phyloP scores from a whole-genome alignment of 1,140 invertebrate genomes.

The Harpegnathos saltator region DNA sequence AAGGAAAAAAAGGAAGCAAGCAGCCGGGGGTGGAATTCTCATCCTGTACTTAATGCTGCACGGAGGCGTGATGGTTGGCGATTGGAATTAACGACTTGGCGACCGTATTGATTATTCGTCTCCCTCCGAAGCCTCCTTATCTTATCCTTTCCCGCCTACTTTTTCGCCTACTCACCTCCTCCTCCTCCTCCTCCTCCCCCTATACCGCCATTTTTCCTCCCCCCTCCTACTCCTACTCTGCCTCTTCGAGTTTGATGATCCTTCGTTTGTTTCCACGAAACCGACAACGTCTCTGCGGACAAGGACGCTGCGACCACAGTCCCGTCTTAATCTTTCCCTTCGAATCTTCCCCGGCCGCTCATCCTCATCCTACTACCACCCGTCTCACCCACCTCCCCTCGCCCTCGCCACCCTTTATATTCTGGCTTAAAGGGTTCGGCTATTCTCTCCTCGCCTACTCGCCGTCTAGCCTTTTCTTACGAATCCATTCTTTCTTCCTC shows the following conservation, averaged over 20 bases:
- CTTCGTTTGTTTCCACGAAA: constrained; percentile 48
- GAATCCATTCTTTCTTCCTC: constrained; percentile 39
- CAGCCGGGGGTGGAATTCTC: constrained; percentile 60
- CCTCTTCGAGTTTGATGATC: constrained; percentile 38
- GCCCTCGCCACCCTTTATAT: constrained; percentile 28
- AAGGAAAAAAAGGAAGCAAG: constrained; percentile 6
- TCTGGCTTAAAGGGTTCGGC: constrained; percentile 44
- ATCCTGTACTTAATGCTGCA: constrained; percentile 74
- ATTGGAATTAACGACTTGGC: constrained; percentile 83
- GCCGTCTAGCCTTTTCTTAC: constrained; percentile 24
- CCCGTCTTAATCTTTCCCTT: constrained; percentile 50
- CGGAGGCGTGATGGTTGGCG: constrained; percentile 79
- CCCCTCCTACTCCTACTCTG: neutral
- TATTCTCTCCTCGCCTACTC: constrained; percentile 11
- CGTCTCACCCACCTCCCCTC: too few relatives aligned
- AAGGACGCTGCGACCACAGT: constrained; percentile 10
- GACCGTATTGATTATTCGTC: constrained; percentile 82
- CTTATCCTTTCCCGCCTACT: constrained; percentile 44
- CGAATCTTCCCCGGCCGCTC: constrained; percentile 28
- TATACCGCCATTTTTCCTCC: neutral
- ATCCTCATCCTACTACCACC: neutral
- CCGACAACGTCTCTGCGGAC: constrained; percentile 14
- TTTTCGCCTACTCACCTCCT: constrained; percentile 27
- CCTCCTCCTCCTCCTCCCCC: neutral
- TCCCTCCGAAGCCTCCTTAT: constrained; percentile 60